Conservation (phyloP, 2,888 invertebrate genomes). For the Agriopis leucophaearia region DNA sequence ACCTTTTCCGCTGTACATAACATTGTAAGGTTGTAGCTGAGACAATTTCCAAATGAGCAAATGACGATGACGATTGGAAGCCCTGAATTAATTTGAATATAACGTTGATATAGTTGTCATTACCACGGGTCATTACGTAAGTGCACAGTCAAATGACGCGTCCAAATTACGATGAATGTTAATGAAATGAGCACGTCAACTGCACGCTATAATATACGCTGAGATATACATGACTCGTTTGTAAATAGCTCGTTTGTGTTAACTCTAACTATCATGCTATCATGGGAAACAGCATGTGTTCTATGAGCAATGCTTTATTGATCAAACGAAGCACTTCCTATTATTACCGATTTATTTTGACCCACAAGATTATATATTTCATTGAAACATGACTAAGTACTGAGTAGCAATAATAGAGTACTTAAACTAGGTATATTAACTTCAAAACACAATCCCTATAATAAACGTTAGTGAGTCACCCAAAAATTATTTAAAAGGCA, state of each 20-base stretch:
- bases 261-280: slow-evolving; percentile 2
- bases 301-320: slow-evolving; percentile 8
- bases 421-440: neutral
- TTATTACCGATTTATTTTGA: neutral
- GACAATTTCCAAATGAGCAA: slow-evolving; percentile 27
- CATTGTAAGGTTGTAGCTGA: slow-evolving; percentile 15
- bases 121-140: too few species aligned
- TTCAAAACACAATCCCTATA: neutral
- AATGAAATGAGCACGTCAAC: slow-evolving; percentile 39
- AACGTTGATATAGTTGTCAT: slow-evolving; percentile 25
- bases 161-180: slow-evolving; percentile 47
- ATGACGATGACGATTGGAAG: slow-evolving; percentile 19
- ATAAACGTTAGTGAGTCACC: neutral
- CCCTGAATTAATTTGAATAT: slow-evolving; percentile 18
- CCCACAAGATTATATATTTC: neutral
- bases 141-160: slow-evolving; percentile 39
- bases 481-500: neutral
- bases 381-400: neutral
- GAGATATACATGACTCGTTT: slow-evolving; percentile 2
- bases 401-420: neutral
- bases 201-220: slow-evolving; percentile 9
- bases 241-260: slow-evolving; percentile 1
- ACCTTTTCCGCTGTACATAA: slow-evolving; percentile 26
- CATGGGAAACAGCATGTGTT: slow-evolving; percentile 25
- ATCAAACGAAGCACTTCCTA: slow-evolving; percentile 18